Base-by-base conservation (phyloP, 2,113 vertebrate species). In the Pachycephala philippinensis region DNA sequence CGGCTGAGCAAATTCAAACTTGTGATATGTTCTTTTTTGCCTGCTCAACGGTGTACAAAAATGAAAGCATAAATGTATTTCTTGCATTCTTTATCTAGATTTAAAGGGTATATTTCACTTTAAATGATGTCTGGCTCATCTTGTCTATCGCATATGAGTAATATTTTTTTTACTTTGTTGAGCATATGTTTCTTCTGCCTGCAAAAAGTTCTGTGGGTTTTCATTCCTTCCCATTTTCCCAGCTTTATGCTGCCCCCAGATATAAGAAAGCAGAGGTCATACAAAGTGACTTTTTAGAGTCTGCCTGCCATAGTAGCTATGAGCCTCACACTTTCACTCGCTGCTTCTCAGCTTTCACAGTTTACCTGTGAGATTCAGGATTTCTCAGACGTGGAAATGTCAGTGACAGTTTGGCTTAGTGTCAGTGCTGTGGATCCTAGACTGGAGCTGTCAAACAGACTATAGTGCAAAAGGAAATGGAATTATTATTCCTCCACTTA, bases 291-390 rank as follows among this genome's bases (percentile, higher is more conserved):
- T 97, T 93, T 94, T 88, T 13, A 33, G 91, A 79, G 90, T 96
- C 97, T 81, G 81, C 92, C 50, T 94, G n/a, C 90, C 70, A 95
- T 18, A 7, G 23, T 50, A 87, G 76, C 83, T 97, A 59, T 18
- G 63, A 75, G 87, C 65, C 95, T 97, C 91, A 89, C 84, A 78
- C 82, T 70, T 79, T 45, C n/a, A 19, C 44, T 94, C 40, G 17
- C 81, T 86, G 53, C 57, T 84, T 96, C 96, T 84, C 66, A 93
- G 84, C 61, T 95, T 94, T 96, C 97, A 91, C 75, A 91, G 90
- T 83, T 97, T 97, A 98, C 97, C 97, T 97, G 84, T 82, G 94
- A 97, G 97, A 94, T 71, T 77, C 87, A n/a, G 95, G 57, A 64
- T 70, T 92, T 88, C 53, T 52, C 74, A 89, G 95, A 90, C 92